A percentile compares a stretch with the other conserved stretches of the same genome.
Conservation (phyloP, 2,797 vertebrate genomes). For the Tachyglossus aculeatus region DNA sequence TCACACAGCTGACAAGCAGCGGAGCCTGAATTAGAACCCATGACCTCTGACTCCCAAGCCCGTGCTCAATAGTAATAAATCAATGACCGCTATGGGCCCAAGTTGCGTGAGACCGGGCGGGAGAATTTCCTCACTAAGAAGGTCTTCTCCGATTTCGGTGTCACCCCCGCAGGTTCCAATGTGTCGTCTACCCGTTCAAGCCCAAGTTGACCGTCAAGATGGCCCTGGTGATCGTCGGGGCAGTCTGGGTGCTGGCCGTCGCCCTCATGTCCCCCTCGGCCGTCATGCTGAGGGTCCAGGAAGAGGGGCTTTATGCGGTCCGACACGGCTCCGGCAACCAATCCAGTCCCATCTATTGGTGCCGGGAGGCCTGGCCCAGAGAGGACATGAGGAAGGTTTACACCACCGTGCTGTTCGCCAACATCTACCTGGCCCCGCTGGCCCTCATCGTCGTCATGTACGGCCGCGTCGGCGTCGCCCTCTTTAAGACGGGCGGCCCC, state of each 20-base stretch:
- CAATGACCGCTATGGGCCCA: too few species aligned
- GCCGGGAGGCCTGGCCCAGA: slow-evolving; percentile 89
- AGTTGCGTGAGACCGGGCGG: too few species aligned
- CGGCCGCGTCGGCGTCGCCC: slow-evolving; percentile 81
- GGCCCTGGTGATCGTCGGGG: slow-evolving; percentile 75
- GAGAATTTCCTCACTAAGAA: neutral
- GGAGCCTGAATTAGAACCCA: too few species aligned
- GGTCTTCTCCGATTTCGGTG: rapidly evolving
- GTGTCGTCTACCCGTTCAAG: slow-evolving; percentile 90
- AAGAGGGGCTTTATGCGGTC: slow-evolving; percentile 82
- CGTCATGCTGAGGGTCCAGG: slow-evolving; percentile 86
- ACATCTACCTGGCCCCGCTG: slow-evolving; percentile 89
- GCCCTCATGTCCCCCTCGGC: slow-evolving; percentile 90
- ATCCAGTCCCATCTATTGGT: slow-evolving; percentile 86
- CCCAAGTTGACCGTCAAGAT: slow-evolving; percentile 86
- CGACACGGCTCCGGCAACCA: slow-evolving; percentile 78
- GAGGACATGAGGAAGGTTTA: slow-evolving; percentile 89
- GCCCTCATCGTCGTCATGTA: slow-evolving; percentile 89
- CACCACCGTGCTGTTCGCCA: slow-evolving; percentile 89
- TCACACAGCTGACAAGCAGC: too few species aligned
- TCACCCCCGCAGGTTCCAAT: slow-evolving; percentile 82
- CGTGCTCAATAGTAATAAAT: too few species aligned
- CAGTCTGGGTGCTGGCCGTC: slow-evolving; percentile 89
- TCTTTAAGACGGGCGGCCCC: slow-evolving; percentile 76
- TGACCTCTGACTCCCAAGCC: too few species aligned